Conservation (phyloP, 2,797 vertebrate genomes). For the Tokudaia muenninki region DNA sequence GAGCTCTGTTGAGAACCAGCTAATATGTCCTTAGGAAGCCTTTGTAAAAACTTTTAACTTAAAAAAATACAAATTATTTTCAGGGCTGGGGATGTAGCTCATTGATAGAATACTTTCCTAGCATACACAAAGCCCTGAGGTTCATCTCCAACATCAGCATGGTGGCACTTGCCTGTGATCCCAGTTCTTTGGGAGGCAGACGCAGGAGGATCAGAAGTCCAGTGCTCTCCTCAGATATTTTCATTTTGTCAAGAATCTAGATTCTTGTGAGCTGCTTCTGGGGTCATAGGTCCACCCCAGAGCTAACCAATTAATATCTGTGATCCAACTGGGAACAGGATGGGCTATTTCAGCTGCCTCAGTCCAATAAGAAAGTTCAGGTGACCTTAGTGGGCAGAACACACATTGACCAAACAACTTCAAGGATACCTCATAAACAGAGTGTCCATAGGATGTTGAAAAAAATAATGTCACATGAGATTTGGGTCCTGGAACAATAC, state of each 20-base stretch:
- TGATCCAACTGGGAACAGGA: neutral
- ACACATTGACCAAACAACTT: constrained; percentile 7
- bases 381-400: neutral
- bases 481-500: neutral
- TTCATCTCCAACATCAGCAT: neutral
- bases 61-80: neutral
- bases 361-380: neutral
- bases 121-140: neutral
- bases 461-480: neutral
- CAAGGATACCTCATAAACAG: neutral
- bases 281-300: neutral
- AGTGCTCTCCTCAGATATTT: neutral
- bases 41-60: constrained; percentile 9
- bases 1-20: constrained; percentile 11
- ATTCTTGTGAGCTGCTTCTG: neutral
- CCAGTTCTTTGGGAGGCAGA: neutral
- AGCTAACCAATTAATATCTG: neutral
- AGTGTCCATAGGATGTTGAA: neutral
- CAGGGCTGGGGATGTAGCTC: neutral
- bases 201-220: neutral
- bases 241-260: neutral
- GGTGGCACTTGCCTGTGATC: neutral
- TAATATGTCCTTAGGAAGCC: constrained; percentile 11
- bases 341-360: neutral
- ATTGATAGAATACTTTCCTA: neutral